Evolutionary conservation across 2,797 vertebrate genomes (phyloP).

Genomic region (Pantherophis vulpinus): DNA sequence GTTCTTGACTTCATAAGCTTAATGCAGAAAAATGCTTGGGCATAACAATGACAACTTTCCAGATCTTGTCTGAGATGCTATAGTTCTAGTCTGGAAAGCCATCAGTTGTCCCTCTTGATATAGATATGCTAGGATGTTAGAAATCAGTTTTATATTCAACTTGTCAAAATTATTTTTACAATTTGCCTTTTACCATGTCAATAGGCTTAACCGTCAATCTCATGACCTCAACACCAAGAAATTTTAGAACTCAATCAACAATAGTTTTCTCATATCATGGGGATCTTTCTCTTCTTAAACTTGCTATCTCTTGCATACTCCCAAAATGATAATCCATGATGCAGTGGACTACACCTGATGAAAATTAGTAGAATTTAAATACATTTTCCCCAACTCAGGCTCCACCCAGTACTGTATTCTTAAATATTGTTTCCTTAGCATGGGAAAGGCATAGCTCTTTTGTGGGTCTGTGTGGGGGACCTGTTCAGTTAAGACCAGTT

Average conservation of each 20-base stretch:
- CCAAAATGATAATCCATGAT: not conserved
- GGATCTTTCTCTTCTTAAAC: not conserved
- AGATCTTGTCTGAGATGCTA: not conserved
- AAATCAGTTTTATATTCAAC: slow-evolving; percentile 21
- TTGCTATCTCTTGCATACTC: not conserved
- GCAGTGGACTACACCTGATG: no score
- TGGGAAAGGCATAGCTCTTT: not conserved
- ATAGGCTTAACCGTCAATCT: not conserved
- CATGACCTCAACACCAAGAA: not conserved
- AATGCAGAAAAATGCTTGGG: not conserved
- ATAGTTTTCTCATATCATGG: not conserved
- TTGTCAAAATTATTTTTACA: slow-evolving; percentile 7
- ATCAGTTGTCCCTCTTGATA: not conserved
- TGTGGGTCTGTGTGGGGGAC: not conserved
- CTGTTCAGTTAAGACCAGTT: not conserved
- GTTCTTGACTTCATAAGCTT: not conserved
- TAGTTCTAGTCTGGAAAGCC: not conserved
- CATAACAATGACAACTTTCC: not conserved
- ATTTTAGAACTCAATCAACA: not conserved
- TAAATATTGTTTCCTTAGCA: not conserved
- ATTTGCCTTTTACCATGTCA: not conserved
- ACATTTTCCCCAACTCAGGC: not conserved
- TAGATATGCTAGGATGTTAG: slow-evolving; percentile 19
- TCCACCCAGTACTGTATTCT: not conserved
- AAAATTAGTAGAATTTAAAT: not conserved